Evolutionary conservation across 2,113 vertebrate genomes (phyloP).

Genomic region (Microcebus lehilahytsara): DNA sequence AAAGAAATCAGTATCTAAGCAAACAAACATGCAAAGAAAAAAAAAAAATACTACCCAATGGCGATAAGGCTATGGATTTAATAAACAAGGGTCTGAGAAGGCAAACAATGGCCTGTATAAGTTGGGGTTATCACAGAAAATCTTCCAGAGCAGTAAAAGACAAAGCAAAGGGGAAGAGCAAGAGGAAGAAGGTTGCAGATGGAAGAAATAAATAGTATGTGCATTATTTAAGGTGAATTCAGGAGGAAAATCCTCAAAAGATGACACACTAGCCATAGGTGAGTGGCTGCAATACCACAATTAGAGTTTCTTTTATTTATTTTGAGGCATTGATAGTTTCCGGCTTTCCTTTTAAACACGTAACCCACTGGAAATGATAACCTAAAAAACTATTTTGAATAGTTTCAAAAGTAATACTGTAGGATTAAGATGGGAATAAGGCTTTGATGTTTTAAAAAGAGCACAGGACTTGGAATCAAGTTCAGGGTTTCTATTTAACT

Average conservation of each 20-base stretch:
- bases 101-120: neutral
- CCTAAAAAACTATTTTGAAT: neutral
- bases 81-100: neutral
- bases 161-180: neutral
- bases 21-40: neutral
- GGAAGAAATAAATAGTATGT: neutral
- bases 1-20: neutral
- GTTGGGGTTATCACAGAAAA: neutral
- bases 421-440: neutral
- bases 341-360: neutral
- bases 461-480: neutral
- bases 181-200: neutral
- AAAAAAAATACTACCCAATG: neutral
- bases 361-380: neutral
- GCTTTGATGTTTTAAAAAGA: neutral
- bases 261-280: neutral
- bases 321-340: neutral
- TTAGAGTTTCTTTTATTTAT: neutral
- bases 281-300: neutral
- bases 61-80: neutral
- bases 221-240: neutral
- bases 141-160: neutral
- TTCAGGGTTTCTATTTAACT: neutral
- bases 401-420: neutral
- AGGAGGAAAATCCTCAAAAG: neutral